A percentile compares a stretch with the other conserved stretches of the same genome.
Conservation (phyloP, 2,113 vertebrate species). For the Camelus dromedarius region DNA sequence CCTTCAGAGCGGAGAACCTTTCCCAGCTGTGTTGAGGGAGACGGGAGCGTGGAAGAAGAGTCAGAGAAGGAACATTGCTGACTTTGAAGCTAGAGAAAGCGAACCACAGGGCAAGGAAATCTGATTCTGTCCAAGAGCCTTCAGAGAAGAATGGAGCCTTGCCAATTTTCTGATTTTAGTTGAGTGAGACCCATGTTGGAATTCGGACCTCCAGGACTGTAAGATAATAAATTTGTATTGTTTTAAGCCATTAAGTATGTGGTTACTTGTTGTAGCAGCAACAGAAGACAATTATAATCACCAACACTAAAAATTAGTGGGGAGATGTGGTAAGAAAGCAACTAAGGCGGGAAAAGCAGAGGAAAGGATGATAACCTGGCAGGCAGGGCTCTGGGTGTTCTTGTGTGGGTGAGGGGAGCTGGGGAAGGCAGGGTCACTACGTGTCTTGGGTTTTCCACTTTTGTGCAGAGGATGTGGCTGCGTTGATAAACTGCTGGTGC, state of each 20-base stretch:
- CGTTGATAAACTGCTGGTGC: not conserved
- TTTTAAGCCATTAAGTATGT: not conserved
- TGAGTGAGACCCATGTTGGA: not conserved
- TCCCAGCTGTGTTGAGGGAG: not conserved
- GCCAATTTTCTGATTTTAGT: not conserved
- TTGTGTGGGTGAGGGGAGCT: not conserved
- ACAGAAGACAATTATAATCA: not conserved
- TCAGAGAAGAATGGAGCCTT: accelerated
- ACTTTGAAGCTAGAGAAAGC: not conserved
- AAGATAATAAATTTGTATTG: not conserved
- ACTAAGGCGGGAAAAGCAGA: not conserved
- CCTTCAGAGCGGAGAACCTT: not conserved
- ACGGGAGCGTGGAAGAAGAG: accelerated
- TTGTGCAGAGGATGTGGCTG: not conserved
- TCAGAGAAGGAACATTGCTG: accelerated
- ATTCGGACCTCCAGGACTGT: not conserved
- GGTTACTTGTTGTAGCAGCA: not conserved
- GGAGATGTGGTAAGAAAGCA: not conserved
- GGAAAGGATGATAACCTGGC: not conserved
- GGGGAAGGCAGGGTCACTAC: accelerated
- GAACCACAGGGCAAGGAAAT: not conserved
- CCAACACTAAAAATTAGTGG: not conserved
- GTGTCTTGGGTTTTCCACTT: not conserved
- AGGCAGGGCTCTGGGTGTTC: too few relatives aligned
- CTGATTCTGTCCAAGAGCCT: not conserved